Evolutionary conservation across 2,888 invertebrate species (phyloP).

Genomic region (Exocentrus adspersus): DNA sequence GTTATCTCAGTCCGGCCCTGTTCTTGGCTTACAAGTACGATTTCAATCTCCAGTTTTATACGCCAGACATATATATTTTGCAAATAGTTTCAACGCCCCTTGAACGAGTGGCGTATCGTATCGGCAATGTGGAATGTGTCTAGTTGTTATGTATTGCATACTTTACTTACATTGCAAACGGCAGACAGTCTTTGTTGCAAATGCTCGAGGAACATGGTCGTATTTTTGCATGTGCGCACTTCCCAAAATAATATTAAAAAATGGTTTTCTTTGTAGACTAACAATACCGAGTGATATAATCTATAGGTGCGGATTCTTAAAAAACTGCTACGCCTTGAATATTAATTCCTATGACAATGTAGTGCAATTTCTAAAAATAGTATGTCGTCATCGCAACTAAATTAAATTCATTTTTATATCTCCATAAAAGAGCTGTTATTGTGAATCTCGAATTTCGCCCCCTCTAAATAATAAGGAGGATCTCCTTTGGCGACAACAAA

Average conservation of each 20-base stretch:
- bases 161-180: no score
- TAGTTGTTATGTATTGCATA: slow-evolving; percentile 6
- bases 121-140: slow-evolving; percentile 10
- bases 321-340: no score
- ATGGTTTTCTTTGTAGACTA: no score
- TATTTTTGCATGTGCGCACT: neutral
- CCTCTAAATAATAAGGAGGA: neutral
- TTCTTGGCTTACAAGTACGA: neutral
- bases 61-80: slow-evolving; percentile 9
- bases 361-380: no score
- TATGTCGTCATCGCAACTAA: no score
- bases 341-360: no score
- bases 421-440: no score
- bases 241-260: slow-evolving; percentile 12
- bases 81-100: slow-evolving; percentile 1
- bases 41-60: slow-evolving; percentile 6
- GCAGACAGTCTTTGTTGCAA: slow-evolving; percentile 3
- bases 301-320: no score
- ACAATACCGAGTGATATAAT: no score
- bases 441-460: neutral
- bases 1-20: neutral
- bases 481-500: neutral
- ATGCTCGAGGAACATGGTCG: slow-evolving; percentile 2
- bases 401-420: no score
- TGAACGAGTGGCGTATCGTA: slow-evolving; percentile 8